A percentile compares a stretch with the other conserved stretches of the same genome.
These are phyloP conservation scores for Halichondria panicea DNA, from an alignment of 37 sponge, comb jelly and placozoan species.

Conservation along the genomic window DNA sequence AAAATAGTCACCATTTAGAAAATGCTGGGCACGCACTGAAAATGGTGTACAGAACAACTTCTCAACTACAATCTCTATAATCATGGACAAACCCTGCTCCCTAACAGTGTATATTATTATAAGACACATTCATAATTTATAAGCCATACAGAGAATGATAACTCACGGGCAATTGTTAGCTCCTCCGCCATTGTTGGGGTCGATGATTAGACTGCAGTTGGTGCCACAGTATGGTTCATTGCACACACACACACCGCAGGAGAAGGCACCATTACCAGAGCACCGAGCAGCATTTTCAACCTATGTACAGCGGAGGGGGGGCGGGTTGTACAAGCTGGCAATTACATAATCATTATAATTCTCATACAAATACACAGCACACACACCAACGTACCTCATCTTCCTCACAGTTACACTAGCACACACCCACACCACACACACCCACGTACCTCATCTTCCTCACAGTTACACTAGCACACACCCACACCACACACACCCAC, in stretches of 20 bases:
- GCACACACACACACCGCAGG: slow-evolving; percentile 72
- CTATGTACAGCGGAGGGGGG: no score
- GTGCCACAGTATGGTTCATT: slow-evolving; percentile 13
- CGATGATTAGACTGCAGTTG: not conserved
- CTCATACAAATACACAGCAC: slow-evolving; percentile 3
- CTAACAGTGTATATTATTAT: no score
- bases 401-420: not conserved
- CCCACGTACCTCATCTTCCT: not conserved
- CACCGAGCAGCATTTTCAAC: slow-evolving; percentile 2
- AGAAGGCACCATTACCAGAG: slow-evolving; percentile 22
- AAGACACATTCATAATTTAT: no score
- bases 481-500: not conserved
- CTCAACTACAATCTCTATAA: no score
- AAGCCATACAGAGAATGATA: no score
- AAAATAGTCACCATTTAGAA: no score
- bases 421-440: slow-evolving; percentile 5
- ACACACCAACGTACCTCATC: not conserved
- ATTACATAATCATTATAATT: not conserved
- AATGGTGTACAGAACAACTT: no score
- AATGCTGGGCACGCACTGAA: no score
- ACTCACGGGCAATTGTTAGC: slow-evolving; percentile 29
- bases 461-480: not conserved
- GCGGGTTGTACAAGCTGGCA: no score
- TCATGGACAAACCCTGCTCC: no score
- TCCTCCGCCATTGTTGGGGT: not conserved